A percentile compares a stretch with the other conserved stretches of the same genome.
Conservation (phyloP, 2,113 vertebrate genomes). For the Anolis carolinensis region DNA sequence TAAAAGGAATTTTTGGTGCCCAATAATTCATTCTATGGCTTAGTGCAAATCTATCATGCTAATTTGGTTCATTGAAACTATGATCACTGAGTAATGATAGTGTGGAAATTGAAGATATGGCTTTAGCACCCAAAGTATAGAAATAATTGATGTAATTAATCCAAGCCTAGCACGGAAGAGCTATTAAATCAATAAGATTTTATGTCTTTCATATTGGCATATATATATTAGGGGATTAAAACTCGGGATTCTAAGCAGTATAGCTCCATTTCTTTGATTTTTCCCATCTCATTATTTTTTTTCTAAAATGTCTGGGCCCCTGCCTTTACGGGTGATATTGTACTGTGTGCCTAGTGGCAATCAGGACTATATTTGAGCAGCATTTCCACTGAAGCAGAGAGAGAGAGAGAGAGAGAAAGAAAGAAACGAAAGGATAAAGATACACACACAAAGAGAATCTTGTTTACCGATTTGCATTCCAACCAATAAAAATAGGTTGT, state of each 20-base stretch:
- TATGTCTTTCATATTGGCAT: slow-evolving; percentile 38
- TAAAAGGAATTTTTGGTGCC: slow-evolving; percentile 10
- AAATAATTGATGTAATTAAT: slow-evolving; percentile 51
- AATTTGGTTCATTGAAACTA: slow-evolving; percentile 36
- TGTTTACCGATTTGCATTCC: not conserved
- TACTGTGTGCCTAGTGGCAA: not conserved
- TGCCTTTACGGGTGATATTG: not conserved
- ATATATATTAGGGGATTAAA: slow-evolving; percentile 31
- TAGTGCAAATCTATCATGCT: slow-evolving; percentile 21
- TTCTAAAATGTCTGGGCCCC: not conserved
- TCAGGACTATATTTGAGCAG: not conserved
- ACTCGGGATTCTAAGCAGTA: not conserved
- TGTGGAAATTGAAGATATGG: slow-evolving; percentile 43
- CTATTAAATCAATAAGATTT: slow-evolving; percentile 40
- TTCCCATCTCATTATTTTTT: not conserved
- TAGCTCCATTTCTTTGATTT: not conserved
- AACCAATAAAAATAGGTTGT: not conserved
- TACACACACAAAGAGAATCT: too few relatives aligned
- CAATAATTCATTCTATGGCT: slow-evolving; percentile 32
- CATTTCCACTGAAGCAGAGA: not conserved
- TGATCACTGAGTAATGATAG: slow-evolving; percentile 39
- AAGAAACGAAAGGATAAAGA: too few relatives aligned
- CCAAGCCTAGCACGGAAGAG: slow-evolving; percentile 11
- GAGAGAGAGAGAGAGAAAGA: not conserved
- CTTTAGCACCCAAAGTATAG: slow-evolving; percentile 39